Conservation (phyloP, 2,113 vertebrate genomes). For the Mirounga angustirostris region DNA sequence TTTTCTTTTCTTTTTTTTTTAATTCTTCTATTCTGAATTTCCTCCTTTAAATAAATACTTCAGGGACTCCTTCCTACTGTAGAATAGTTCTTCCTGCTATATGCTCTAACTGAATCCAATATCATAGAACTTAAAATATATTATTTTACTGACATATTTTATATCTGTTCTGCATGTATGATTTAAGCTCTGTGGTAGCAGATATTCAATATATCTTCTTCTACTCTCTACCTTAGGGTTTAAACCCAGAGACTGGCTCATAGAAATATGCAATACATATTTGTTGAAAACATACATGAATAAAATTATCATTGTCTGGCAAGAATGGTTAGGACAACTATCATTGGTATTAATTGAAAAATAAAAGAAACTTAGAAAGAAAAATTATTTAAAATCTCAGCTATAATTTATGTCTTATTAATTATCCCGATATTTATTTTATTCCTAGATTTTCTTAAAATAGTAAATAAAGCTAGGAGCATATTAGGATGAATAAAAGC, state of each 20-base stretch:
- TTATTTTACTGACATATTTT: not conserved
- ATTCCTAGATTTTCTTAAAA: constrained; percentile 2
- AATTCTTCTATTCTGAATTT: not conserved
- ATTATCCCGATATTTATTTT: not conserved
- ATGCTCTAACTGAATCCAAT: not conserved
- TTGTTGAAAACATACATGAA: not conserved
- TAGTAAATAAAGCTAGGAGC: not conserved
- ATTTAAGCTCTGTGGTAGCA: not conserved
- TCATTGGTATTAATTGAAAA: not conserved
- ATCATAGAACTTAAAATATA: not conserved
- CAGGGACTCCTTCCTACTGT: not conserved
- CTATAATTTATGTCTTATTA: not conserved
- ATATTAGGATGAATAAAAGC: not conserved
- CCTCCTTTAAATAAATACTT: not conserved
- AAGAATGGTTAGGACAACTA: not conserved
- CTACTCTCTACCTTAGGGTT: not conserved
- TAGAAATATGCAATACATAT: not conserved
- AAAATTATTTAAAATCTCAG: not conserved
- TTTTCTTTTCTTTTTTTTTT: not conserved
- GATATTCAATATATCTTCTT: not conserved
- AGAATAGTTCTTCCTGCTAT: not conserved
- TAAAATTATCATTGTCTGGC: not conserved
- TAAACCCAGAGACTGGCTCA: not conserved
- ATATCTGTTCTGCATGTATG: not conserved
- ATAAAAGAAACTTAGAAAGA: not conserved